A percentile compares a stretch with the other conserved stretches of the same genome.
Conservation (phyloP, 2,797 vertebrate genomes). For the Pseudochaenichthys georgianus region DNA sequence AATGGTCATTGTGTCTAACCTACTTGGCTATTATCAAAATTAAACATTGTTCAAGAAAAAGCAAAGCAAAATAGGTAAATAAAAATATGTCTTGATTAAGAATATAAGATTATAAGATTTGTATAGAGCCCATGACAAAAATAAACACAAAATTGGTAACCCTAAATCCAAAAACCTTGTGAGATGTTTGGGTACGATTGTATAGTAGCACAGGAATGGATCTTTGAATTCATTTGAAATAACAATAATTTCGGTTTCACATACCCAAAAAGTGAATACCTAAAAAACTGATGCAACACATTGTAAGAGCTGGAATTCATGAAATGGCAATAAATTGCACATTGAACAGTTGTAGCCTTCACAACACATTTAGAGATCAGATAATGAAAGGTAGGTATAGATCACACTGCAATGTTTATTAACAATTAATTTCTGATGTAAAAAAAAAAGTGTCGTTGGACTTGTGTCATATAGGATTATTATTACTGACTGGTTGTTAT, state of each 20-base stretch:
- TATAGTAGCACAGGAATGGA: neutral
- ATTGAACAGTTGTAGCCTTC: neutral
- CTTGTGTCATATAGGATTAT: neutral
- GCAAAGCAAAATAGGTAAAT: neutral
- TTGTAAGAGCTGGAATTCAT: constrained; percentile 17
- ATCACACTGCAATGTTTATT: neutral
- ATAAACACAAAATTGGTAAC: rapidly evolving
- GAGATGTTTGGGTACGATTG: neutral
- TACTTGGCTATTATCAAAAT: neutral
- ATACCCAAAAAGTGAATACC: neutral
- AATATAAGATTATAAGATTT: neutral
- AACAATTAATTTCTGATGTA: neutral
- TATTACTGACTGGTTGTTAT: neutral
- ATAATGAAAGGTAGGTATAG: neutral
- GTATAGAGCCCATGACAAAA: neutral
- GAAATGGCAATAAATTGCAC: constrained; percentile 6
- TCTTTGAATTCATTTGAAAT: constrained; percentile 16
- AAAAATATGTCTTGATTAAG: neutral
- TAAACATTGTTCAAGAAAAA: neutral
- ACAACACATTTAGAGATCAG: neutral
- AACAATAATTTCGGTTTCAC: neutral
- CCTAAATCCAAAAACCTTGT: neutral
- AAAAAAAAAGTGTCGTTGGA: neutral
- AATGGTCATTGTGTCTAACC: neutral
- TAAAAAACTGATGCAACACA: constrained; percentile 41